A percentile compares a stretch with the other conserved stretches of the same genome.
Evolutionary conservation across 2,113 vertebrate species (phyloP).

Genomic region (Trogon melanurus): DNA sequence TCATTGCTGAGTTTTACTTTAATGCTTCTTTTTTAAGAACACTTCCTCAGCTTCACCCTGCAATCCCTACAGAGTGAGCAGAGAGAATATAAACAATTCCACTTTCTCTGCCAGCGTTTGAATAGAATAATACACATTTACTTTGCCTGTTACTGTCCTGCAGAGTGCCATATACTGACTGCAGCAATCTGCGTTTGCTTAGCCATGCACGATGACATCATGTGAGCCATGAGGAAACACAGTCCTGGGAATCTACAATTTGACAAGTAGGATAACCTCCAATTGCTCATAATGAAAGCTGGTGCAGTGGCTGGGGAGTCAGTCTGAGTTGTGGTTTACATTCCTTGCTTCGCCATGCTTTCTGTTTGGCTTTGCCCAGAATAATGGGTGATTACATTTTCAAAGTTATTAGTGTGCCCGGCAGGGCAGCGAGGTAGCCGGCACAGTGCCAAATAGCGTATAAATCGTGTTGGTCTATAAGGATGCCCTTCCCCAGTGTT

Average conservation of each 20-base stretch:
- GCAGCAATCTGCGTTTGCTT: neutral
- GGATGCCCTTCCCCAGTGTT: neutral
- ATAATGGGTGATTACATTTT: neutral
- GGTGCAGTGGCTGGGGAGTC: neutral
- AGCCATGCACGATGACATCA: neutral
- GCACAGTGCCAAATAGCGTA: accelerated
- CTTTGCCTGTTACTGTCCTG: neutral
- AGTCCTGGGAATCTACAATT: neutral
- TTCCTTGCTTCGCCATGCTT: neutral
- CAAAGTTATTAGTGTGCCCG: neutral
- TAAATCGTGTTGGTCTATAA: neutral
- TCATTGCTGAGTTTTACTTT: neutral
- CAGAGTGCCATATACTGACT: neutral
- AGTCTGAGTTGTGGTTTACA: neutral
- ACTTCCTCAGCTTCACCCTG: neutral
- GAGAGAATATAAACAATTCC: neutral
- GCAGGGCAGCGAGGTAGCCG: neutral
- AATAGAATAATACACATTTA: neutral
- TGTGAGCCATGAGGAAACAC: neutral
- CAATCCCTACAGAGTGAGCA: neutral
- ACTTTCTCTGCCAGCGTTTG: neutral
- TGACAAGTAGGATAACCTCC: neutral
- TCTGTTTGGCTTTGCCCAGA: neutral
- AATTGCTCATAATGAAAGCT: neutral
- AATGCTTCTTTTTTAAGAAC: neutral